Percentiles rank a stretch among this genome's conserved stretches.
Conservation (phyloP, 2,888 invertebrate species). For the Leptogaster cylindrica region DNA sequence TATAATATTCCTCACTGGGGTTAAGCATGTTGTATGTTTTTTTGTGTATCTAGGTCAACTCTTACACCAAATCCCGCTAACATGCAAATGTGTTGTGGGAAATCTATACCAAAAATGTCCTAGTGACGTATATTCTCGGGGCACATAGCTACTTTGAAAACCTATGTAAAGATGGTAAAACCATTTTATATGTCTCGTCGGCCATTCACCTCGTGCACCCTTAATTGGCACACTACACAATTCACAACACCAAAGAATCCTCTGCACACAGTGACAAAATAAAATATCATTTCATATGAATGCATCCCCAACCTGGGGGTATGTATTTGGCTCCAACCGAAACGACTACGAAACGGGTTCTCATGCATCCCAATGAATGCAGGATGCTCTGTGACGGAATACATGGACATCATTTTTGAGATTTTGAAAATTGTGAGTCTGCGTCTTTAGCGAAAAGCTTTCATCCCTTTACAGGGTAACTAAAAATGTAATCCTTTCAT, state of each 20-base stretch:
- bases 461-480: no score
- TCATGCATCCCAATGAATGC: no score
- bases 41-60: slow-evolving; percentile 5
- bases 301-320: no score
- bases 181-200: slow-evolving; percentile 38
- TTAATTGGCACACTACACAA: slow-evolving; percentile 31
- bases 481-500: no score
- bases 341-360: no score
- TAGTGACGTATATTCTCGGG: slow-evolving; percentile 44
- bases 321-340: no score
- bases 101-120: slow-evolving; percentile 43
- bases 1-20: slow-evolving; percentile 23
- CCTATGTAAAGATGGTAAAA: slow-evolving; percentile 22
- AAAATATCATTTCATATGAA: not conserved
- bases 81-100: slow-evolving; percentile 38
- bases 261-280: not conserved
- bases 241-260: not conserved
- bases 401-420: no score
- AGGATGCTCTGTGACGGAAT: no score
- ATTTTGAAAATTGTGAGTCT: no score
- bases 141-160: slow-evolving; percentile 16
- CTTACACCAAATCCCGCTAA: not conserved
- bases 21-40: slow-evolving; percentile 39
- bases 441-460: no score
- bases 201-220: slow-evolving; percentile 45